Base-by-base conservation (phyloP, 2,113 vertebrate species). In the Rhinoderma darwinii region DNA sequence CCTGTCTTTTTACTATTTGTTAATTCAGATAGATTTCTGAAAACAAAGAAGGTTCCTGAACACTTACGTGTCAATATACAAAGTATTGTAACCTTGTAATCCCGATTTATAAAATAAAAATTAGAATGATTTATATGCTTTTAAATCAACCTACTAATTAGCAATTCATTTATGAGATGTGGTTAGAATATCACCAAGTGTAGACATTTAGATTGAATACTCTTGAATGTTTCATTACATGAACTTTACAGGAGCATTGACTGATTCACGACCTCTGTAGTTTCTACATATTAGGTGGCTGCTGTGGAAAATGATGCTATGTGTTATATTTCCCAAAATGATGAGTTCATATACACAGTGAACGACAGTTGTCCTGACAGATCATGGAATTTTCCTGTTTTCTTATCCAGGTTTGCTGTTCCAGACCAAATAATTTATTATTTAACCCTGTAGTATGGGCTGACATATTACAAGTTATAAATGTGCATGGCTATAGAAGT, bases 131-230 rank as follows among this genome's bases (percentile, higher is more conserved):
- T 18, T 2, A 0, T 68, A 18, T 5, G 32, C 39, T 44, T n/a
- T 15, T 43, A 82, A 82, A 82, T 82, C 37, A 82, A 72, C 68
- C 75, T 82, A 87, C 39, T n/a, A 86, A 85, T 78, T 88, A 86
- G 32, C 78, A 83, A 68, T 68, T 88, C 72, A 86, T 89, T 88
- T 2, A 25, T 37, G 6, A 82, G n/a, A 84, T 82, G 73, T 39
- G 68, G 39, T 75, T 79, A 88, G 66, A 17, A 51, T 30, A 32
- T 84, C 27, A 10, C 39, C 18, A 47, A 25, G 17, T 75, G 54
- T 41, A 50, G 76, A 78, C 27, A 77, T 66, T 8, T 11, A 37
- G 32, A 20, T 11, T 11, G 56, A 77, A 66, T 35, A 20, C 18
- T 68, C 73, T 27, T 35, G 61, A 51, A 75, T 18, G 32, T 20